Evolutionary conservation across 2,888 invertebrate genomes (phyloP).

Genomic region (Pedicia rivosa): DNA sequence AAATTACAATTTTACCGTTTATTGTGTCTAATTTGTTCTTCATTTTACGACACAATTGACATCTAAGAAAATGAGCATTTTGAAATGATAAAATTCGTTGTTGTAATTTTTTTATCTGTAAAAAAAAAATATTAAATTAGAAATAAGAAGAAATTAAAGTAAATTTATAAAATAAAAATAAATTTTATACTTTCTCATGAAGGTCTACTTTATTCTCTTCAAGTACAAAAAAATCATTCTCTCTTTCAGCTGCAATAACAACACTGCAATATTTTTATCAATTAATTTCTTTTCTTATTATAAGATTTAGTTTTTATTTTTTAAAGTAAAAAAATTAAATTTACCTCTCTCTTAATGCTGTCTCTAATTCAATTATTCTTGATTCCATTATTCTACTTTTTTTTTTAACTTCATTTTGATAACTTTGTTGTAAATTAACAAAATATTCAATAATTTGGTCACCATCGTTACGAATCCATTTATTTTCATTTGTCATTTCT

Average conservation of each 20-base stretch:
- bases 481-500: too few relatives aligned
- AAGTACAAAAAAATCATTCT: conserved; percentile 26
- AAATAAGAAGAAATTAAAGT: neutral
- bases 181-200: neutral
- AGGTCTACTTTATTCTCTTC: conserved; percentile 3
- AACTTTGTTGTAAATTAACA: too few relatives aligned
- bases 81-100: conserved; percentile 9
- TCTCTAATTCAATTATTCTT: conserved; percentile 64
- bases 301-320: too few relatives aligned
- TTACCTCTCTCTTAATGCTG: conserved; percentile 69
- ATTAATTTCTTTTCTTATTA: too few relatives aligned
- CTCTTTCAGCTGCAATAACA: conserved; percentile 38
- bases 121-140: neutral
- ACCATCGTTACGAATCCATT: too few relatives aligned
- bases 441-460: too few relatives aligned
- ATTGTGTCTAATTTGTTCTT: conserved; percentile 5
- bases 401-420: neutral
- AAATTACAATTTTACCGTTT: conserved; percentile 5
- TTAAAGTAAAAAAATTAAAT: too few relatives aligned
- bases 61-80: conserved; percentile 8
- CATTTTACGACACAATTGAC: conserved; percentile 5
- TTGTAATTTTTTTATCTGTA: conserved; percentile 5
- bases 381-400: conserved; percentile 25
- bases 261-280: too few relatives aligned
- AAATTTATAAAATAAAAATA: neutral